Evolutionary conservation across 2,113 vertebrate species (phyloP).

Genomic region (Chamaetylas fuelleborni): DNA sequence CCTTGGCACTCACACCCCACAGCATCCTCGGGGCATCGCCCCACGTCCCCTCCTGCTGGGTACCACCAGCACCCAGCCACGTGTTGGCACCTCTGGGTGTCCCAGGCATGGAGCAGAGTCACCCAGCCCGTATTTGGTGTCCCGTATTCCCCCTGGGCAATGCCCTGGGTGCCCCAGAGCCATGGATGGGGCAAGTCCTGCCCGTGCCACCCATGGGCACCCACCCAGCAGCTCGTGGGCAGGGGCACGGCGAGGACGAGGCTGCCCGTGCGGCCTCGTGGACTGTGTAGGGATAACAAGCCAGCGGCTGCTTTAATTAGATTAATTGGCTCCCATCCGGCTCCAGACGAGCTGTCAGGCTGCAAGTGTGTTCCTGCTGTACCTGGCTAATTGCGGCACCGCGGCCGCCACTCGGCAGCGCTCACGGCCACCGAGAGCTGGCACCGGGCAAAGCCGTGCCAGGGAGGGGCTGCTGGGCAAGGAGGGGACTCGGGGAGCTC

Average conservation of each 20-base stretch:
- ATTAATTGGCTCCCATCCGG: conserved; percentile 58
- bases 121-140: rapidly evolving
- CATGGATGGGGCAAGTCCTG: rapidly evolving
- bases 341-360: conserved; percentile 44
- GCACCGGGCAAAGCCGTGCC: rapidly evolving
- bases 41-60: rapidly evolving
- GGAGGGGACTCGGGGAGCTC: neutral
- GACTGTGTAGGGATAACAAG: neutral
- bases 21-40: rapidly evolving
- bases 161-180: rapidly evolving
- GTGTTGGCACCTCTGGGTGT: rapidly evolving
- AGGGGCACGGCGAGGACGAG: rapidly evolving
- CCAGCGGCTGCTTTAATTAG: conserved; percentile 19
- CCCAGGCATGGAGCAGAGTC: rapidly evolving
- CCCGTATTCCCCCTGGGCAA: too few species aligned
- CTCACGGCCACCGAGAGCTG: neutral
- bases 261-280: neutral
- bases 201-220: rapidly evolving
- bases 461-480: neutral
- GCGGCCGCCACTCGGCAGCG: neutral
- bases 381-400: conserved; percentile 31
- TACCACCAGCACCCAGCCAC: neutral
- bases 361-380: conserved; percentile 36
- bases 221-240: rapidly evolving
- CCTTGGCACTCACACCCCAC: rapidly evolving